phyloP scores from a whole-genome alignment of 1,140 invertebrate species.

The Galleria mellonella region DNA sequence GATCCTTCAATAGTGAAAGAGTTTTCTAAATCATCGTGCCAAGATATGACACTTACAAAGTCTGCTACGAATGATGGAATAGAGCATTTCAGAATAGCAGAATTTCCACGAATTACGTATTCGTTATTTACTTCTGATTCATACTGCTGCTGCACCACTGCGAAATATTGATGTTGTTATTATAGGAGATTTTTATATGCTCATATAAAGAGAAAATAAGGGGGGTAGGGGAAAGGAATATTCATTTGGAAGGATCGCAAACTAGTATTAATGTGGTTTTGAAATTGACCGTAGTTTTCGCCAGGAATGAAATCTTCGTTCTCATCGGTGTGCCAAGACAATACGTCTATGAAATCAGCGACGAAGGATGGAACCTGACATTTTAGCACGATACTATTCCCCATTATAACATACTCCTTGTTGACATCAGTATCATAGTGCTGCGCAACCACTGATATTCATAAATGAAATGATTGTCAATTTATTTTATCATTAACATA shows the following conservation, averaged over 20 bases:
- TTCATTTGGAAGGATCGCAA: background rate
- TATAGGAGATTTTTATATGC: background rate
- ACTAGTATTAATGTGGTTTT: conserved; percentile 2
- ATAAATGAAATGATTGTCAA: conserved; percentile 2
- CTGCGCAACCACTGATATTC: conserved; percentile 87
- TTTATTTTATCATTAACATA: too few species aligned
- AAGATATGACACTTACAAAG: conserved; percentile 91
- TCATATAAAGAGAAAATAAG: background rate
- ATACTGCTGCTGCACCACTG: conserved; percentile 91
- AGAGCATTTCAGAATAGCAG: conserved; percentile 92
- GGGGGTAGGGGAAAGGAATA: conserved; percentile 1
- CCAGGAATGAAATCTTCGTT: conserved; percentile 79
- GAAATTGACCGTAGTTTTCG: conserved; percentile 78
- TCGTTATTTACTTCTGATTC: conserved; percentile 93
- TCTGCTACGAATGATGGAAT: conserved; percentile 94
- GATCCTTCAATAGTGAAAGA: conserved; percentile 76
- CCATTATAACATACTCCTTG: conserved; percentile 94
- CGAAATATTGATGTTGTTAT: conserved; percentile 17
- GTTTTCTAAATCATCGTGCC: conserved; percentile 86
- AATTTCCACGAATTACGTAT: conserved; percentile 92
- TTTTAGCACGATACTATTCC: conserved; percentile 94
- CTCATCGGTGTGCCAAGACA: conserved; percentile 90
- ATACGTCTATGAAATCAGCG: conserved; percentile 90
- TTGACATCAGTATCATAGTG: conserved; percentile 93
- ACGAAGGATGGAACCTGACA: conserved; percentile 95